Base-by-base conservation (phyloP, 2,888 invertebrate genomes). In the Acanthosepion esculentum region DNA sequence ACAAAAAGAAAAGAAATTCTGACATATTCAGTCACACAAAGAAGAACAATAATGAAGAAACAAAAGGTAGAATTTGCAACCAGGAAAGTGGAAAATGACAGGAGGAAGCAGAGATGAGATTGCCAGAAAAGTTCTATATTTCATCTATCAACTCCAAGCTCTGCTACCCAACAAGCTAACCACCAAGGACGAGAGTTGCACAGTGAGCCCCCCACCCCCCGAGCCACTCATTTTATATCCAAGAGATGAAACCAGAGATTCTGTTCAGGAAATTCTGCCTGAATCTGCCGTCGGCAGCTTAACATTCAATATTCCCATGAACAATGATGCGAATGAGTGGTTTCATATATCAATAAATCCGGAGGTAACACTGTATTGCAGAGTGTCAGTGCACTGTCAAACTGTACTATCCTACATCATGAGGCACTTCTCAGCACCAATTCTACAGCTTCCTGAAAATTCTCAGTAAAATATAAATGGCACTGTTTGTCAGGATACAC, bases 171-270 rank as follows among this genome's bases (percentile, higher is more conserved):
- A n/a, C n/a, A 20, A n/a, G 15, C 12, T 12, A 78, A 78, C 78
- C 78, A 78, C 78, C 78, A 78, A 78, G 15, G 78, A n/a, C 78
- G n/a, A 78, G n/a, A 78, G n/a, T 78, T 78, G 78, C n/a, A 78
- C 78, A 78, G n/a, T n/a, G 18, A n/a, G n/a, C n/a, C n/a, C 1
- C 78, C n/a, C n/a, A 15, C n/a, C n/a, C 15, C 78, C 15, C n/a
- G n/a, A 78, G 78, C 78, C 78, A 78, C 78, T n/a, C 78, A 78
- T n/a, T 78, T 78, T 78, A 78, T 78, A 78, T 78, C 78, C 78
- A 78, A 78, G 78, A 78, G 78, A 78, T n/a, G 78, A n/a, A 78
- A 78, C 78, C 78, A 78, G 78, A 78, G 78, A 78, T 78, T 78
- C 78, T n/a, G 78, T n/a, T 78, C n/a, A 78, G 78, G 78, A 78